Percentiles rank a stretch among this genome's conserved stretches.
These are phyloP conservation scores for Pharmacophagus antenor DNA, from an alignment of 2,888 invertebrate genomes.

Conservation along the genomic window DNA sequence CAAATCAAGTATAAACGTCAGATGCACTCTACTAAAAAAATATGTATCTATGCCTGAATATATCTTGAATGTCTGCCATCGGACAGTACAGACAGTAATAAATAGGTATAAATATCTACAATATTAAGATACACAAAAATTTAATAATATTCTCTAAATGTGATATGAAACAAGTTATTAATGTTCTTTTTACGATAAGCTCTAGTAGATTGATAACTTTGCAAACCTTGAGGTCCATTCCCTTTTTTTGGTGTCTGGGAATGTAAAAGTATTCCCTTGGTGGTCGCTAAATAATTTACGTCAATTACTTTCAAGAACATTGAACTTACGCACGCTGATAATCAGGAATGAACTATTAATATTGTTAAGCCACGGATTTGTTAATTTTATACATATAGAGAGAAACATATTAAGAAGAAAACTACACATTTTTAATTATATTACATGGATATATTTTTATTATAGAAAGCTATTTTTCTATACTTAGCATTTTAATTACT, in stretches of 20 bases:
- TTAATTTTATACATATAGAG: background rate
- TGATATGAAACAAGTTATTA: slow-evolving; percentile 12
- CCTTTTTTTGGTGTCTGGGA: background rate
- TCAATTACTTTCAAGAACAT: background rate
- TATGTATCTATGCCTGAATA: background rate
- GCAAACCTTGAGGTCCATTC: slow-evolving; percentile 2
- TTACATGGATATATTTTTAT: background rate
- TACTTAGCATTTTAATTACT: background rate
- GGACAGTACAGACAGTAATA: background rate
- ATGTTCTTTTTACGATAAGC: slow-evolving; percentile 2
- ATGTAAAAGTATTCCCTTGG: background rate
- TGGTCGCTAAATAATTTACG: background rate
- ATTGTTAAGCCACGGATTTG: background rate
- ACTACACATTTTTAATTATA: background rate
- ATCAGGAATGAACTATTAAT: background rate
- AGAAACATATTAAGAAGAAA: no score
- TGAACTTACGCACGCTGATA: background rate
- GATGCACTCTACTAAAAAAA: background rate
- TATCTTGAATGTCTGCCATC: background rate
- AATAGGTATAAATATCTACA: background rate
- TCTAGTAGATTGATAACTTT: slow-evolving; percentile 22
- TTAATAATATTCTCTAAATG: slow-evolving; percentile 9
- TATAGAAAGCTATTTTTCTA: background rate
- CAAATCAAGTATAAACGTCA: background rate
- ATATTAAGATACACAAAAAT: background rate